These are phyloP conservation scores for Gerris lacustris DNA, from an alignment of 2,888 invertebrate genomes.

Conservation along the genomic window DNA sequence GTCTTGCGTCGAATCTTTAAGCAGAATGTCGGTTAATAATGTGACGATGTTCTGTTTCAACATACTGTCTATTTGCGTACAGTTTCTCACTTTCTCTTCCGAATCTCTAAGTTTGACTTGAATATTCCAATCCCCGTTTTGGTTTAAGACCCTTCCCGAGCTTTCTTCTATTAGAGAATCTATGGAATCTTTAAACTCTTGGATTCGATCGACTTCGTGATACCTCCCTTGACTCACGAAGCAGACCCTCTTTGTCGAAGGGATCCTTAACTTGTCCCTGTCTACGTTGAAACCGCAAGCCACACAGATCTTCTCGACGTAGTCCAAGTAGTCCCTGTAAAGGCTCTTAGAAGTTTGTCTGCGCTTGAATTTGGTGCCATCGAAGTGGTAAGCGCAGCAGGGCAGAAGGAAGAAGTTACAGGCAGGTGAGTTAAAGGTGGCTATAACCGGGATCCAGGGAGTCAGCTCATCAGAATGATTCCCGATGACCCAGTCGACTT, in stretches of 20 bases:
- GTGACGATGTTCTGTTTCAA: conserved; percentile 51
- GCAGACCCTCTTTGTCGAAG: conserved; percentile 87
- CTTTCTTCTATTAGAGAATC: conserved; percentile 39
- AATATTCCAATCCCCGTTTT: conserved; percentile 4
- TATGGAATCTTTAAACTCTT: conserved; percentile 38
- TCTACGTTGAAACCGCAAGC: conserved; percentile 61
- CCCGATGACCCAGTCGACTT: conserved; percentile 88
- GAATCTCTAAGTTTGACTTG: conserved; percentile 52
- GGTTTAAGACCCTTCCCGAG: conserved; percentile 21
- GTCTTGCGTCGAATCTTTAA: conserved; percentile 34
- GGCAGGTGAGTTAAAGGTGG: conserved; percentile 59
- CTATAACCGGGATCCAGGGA: conserved; percentile 92
- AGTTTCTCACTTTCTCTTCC: conserved; percentile 66
- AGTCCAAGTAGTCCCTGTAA: conserved; percentile 61
- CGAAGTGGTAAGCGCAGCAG: conserved; percentile 88
- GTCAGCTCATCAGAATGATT: conserved; percentile 99
- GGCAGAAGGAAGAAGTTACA: conserved; percentile 83
- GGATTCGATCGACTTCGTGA: conserved; percentile 37
- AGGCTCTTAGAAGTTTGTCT: conserved; percentile 56
- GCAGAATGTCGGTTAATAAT: conserved; percentile 48
- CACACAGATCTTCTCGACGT: conserved; percentile 48
- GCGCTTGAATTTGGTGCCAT: conserved; percentile 68
- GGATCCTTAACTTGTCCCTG: conserved; percentile 80
- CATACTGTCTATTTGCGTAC: conserved; percentile 61
- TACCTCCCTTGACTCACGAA: conserved; percentile 49